phyloP scores from a whole-genome alignment of 2,888 invertebrate genomes.

The Zhuqinia jingwanae region DNA sequence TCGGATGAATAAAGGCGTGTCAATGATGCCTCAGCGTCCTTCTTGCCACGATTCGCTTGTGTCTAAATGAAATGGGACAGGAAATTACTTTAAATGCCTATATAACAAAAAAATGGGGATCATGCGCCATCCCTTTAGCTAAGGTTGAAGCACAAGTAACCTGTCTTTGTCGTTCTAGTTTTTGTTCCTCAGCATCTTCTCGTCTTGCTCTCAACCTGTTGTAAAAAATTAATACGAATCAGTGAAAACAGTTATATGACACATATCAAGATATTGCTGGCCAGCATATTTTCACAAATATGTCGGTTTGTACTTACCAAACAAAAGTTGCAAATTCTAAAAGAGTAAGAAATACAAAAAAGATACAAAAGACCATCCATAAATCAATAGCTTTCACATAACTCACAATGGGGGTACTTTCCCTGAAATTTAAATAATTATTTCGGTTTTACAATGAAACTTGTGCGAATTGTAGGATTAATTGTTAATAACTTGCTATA shows the following conservation, averaged over 20 bases:
- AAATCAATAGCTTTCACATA: constrained; percentile 76
- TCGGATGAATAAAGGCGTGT: neutral
- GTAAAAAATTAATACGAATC: no score
- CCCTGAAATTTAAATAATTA: constrained; percentile 55
- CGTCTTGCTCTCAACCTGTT: constrained; percentile 60
- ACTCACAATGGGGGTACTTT: constrained; percentile 75
- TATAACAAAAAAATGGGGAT: no score
- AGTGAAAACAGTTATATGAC: no score
- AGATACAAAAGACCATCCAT: constrained; percentile 76
- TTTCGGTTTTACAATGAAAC: no score
- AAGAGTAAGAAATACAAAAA: constrained; percentile 76
- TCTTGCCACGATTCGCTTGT: neutral
- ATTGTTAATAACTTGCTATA: neutral
- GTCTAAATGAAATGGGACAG: neutral
- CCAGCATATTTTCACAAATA: no score
- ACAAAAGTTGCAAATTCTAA: constrained; percentile 66
- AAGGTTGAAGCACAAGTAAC: constrained; percentile 19
- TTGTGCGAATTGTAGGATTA: neutral
- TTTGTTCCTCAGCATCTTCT: constrained; percentile 60
- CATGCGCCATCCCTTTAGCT: no score
- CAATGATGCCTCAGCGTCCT: neutral
- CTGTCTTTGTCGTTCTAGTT: constrained; percentile 60
- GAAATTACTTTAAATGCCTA: no score
- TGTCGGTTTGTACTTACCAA: no score
- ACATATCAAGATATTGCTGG: no score